Evolutionary conservation across 2,797 vertebrate species (phyloP).

Genomic region (Gobio occitaniae): DNA sequence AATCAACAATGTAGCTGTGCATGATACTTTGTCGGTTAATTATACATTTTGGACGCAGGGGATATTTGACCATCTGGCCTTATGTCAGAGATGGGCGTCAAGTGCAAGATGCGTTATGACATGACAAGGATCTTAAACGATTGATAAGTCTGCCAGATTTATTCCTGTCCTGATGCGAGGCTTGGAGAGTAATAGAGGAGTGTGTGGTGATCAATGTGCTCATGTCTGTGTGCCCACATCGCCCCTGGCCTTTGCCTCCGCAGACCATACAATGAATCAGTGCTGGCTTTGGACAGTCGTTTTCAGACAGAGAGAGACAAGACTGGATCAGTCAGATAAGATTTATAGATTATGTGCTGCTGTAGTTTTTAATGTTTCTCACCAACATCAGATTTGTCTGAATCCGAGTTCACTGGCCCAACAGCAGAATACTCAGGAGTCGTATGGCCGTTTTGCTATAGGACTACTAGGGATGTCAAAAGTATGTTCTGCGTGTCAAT

Average conservation of each 20-base stretch:
- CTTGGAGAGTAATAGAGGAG: slow-evolving; percentile 27
- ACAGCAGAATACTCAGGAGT: background rate
- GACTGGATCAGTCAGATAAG: background rate
- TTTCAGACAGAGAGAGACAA: slow-evolving; percentile 18
- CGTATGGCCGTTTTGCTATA: background rate
- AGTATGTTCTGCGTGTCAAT: no score
- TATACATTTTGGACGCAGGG: background rate
- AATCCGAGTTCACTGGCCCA: background rate
- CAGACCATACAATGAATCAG: slow-evolving; percentile 38
- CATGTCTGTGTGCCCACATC: slow-evolving; percentile 32
- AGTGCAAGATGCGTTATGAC: slow-evolving; percentile 19
- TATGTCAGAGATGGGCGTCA: slow-evolving; percentile 14
- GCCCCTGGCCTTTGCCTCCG: slow-evolving; percentile 42
- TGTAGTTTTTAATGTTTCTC: background rate
- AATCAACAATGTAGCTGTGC: slow-evolving; percentile 9
- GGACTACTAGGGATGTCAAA: no score
- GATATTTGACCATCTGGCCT: slow-evolving; percentile 20
- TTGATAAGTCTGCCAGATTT: slow-evolving; percentile 26
- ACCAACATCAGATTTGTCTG: background rate
- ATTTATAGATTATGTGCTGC: slow-evolving; percentile 32
- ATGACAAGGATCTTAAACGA: slow-evolving; percentile 29
- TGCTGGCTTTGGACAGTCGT: slow-evolving; percentile 18
- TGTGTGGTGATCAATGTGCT: slow-evolving; percentile 48
- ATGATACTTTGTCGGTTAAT: background rate
- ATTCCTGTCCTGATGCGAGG: slow-evolving; percentile 26